Base-by-base conservation (phyloP, 1,140 invertebrate species). In the Brachystomella parvula region DNA sequence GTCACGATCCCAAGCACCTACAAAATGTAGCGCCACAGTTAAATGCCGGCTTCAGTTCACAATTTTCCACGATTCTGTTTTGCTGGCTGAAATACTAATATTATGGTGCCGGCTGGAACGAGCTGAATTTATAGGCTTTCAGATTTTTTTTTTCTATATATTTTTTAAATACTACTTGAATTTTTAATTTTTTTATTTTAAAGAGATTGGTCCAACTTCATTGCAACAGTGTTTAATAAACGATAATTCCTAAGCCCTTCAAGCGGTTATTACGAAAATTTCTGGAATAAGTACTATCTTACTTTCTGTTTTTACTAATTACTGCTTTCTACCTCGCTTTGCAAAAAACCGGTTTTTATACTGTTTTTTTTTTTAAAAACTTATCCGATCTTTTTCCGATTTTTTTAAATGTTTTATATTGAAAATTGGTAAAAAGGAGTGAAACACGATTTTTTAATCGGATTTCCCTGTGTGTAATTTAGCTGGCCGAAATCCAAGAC, bases 1-100 rank as follows among this genome's bases (percentile, higher is more conserved):
- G 84, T 84, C 17, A 88, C 82, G 29, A 83, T 81, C 1, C 89
- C 89, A 68, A 92, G 75, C 21, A 88, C 75, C 89, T 91, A 79
- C 65, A 83, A 64, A 49, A 60, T n/a, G n/a, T n/a, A n/a, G n/a
- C n/a, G n/a, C n/a, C n/a, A n/a, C n/a, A n/a, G n/a, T n/a, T n/a
- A n/a, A n/a, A n/a, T n/a, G n/a, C n/a, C n/a, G n/a, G n/a, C n/a
- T n/a, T n/a, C n/a, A n/a, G n/a, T n/a, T n/a, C n/a, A n/a, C n/a
- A n/a, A n/a, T n/a, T n/a, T n/a, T n/a, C n/a, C n/a, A n/a, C n/a
- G n/a, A n/a, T n/a, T n/a, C n/a, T n/a, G n/a, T n/a, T n/a, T n/a
- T n/a, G n/a, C n/a, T n/a, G n/a, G n/a, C 2, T 63, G 3, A 58
- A 56, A 64, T 33, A 58, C 49, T 21, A n/a, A 63, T 6, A 53